phyloP scores from a whole-genome alignment of 2,888 invertebrate genomes.

The Saturnia japonica region DNA sequence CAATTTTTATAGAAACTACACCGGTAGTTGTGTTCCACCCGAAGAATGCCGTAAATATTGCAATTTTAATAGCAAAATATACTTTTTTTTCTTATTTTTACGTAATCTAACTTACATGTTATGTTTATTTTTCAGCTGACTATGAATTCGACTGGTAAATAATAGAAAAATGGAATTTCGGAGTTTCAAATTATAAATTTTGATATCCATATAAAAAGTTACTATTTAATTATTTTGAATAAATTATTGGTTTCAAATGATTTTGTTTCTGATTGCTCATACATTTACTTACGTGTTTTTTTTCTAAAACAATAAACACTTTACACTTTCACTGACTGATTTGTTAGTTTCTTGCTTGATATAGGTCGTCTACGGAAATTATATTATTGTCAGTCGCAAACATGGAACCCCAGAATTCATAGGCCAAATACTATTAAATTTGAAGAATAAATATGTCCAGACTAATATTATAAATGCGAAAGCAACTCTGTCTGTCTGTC shows the following conservation, averaged over 20 bases:
- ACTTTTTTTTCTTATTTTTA: background rate
- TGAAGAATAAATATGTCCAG: too few species aligned
- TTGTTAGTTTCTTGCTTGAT: background rate
- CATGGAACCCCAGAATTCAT: background rate
- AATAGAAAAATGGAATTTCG: background rate
- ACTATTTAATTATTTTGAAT: background rate
- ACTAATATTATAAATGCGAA: too few species aligned
- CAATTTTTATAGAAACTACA: constrained; percentile 38
- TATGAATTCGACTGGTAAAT: background rate
- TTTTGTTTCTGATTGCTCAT: background rate
- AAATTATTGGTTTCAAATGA: background rate
- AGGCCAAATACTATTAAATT: background rate
- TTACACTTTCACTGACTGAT: background rate
- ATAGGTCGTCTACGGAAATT: background rate
- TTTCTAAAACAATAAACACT: background rate
- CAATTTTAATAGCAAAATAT: background rate
- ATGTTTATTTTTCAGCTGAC: background rate
- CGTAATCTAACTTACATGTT: background rate
- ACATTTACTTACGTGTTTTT: background rate
- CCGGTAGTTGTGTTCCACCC: constrained; percentile 37
- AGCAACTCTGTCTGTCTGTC: too few species aligned
- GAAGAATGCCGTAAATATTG: constrained; percentile 36
- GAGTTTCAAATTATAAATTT: background rate
- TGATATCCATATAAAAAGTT: background rate
- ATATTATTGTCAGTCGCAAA: background rate